These are phyloP conservation scores for Homarus americanus DNA, from an alignment of 1,140 invertebrate species.

Conservation along the genomic window DNA sequence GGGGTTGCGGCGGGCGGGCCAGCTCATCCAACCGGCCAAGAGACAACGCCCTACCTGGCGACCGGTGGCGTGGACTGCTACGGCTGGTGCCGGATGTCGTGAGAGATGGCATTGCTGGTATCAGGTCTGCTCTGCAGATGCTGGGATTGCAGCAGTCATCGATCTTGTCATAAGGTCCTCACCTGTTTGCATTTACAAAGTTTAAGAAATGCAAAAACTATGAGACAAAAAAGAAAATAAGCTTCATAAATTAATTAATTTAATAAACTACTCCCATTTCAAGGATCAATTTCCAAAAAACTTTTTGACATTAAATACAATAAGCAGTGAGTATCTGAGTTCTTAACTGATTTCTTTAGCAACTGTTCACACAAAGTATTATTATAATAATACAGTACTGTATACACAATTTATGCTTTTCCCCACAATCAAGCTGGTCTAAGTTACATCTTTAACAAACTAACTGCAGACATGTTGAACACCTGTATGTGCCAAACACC, in stretches of 20 bases:
- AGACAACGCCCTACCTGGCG: slow-evolving; percentile 88
- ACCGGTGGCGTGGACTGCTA: slow-evolving; percentile 73
- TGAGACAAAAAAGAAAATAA: not conserved
- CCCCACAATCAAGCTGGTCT: no score
- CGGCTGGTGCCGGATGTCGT: slow-evolving; percentile 75
- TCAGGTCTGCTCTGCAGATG: slow-evolving; percentile 85
- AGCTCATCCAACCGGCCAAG: slow-evolving; percentile 93
- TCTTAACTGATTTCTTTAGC: no score
- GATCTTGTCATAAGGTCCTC: slow-evolving; percentile 75
- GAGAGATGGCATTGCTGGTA: slow-evolving; percentile 88
- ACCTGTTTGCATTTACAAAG: not conserved
- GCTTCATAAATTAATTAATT: not conserved
- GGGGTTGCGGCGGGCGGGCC: slow-evolving; percentile 81
- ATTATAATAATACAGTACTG: no score
- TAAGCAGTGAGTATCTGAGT: no score
- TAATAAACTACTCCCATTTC: slow-evolving; percentile 23
- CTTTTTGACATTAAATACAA: not conserved
- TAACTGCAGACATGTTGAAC: no score
- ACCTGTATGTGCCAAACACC: no score
- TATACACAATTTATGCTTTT: no score
- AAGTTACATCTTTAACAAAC: no score
- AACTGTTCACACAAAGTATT: no score
- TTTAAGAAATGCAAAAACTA: not conserved
- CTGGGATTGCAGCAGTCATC: slow-evolving; percentile 65
- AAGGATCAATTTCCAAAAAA: slow-evolving; percentile 7